Conservation (phyloP, 2,888 invertebrate species). For the Agrotis clavis region DNA sequence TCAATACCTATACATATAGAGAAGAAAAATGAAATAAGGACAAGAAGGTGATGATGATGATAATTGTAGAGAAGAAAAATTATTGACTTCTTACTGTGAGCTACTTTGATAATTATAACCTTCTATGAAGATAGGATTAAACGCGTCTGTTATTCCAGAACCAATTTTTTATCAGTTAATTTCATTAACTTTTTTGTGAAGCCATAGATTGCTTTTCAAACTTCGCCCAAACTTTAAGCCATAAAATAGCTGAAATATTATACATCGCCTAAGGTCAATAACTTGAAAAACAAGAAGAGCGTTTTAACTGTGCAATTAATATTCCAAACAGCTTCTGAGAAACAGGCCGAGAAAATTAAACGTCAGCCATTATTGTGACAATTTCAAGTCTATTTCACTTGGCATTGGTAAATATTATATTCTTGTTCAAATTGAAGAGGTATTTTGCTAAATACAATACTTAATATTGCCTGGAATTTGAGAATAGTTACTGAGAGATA, state of each 20-base stretch:
- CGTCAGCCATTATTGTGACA: not conserved
- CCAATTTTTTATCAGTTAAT: not conserved
- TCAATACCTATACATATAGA: too few species aligned
- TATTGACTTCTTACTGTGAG: too few species aligned
- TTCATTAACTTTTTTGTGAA: not conserved
- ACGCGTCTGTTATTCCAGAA: not conserved
- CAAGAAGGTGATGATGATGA: too few species aligned
- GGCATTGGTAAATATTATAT: constrained; percentile 7
- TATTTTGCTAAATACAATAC: not conserved
- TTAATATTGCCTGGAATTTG: not conserved
- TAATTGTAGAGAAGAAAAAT: too few species aligned
- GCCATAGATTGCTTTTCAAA: not conserved
- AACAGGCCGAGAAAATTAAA: constrained; percentile 15
- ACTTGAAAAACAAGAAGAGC: constrained; percentile 2
- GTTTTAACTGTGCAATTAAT: constrained; percentile 29
- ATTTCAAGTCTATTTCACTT: constrained; percentile 13
- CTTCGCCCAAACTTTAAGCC: not conserved
- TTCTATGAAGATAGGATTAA: too few species aligned
- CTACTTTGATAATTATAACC: too few species aligned
- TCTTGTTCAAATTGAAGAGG: not conserved
- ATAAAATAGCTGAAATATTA: constrained; percentile 6
- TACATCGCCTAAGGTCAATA: constrained; percentile 4
- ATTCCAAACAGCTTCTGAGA: constrained; percentile 18
- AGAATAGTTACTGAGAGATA: too few species aligned
- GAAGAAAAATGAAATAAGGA: too few species aligned